Evolutionary conservation across 2,888 invertebrate genomes (phyloP).

Genomic region (Zhengitettix transpicula): DNA sequence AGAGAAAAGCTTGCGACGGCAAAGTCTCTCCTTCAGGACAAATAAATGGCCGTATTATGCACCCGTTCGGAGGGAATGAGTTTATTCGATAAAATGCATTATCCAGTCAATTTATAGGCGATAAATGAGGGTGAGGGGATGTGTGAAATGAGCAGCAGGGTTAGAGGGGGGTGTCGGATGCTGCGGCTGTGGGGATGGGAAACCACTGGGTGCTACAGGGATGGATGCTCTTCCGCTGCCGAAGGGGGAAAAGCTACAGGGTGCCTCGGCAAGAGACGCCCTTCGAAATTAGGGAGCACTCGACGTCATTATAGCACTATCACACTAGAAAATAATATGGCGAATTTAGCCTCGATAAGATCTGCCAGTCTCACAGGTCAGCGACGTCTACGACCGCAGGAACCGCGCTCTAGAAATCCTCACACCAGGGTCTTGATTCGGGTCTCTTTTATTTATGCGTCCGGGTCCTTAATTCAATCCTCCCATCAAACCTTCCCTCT

Average conservation of each 20-base stretch:
- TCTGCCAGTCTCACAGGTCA: no score
- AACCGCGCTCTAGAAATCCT: no score
- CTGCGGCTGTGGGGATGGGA: background rate
- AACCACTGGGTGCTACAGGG: background rate
- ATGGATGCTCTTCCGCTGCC: background rate
- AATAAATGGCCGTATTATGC: conserved; percentile 14
- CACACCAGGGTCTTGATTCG: no score
- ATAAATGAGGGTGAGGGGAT: conserved; percentile 8
- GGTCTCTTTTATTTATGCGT: no score
- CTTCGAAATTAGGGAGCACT: no score
- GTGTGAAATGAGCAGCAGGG: conserved; percentile 1
- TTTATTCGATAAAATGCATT: conserved; percentile 13
- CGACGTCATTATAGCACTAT: no score
- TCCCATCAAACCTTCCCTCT: no score
- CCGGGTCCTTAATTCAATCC: no score
- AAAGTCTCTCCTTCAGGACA: background rate
- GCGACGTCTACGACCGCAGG: no score
- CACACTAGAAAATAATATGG: no score
- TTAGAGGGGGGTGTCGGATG: background rate
- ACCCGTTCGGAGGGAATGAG: conserved; percentile 4
- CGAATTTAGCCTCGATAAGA: no score
- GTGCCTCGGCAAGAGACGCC: no score
- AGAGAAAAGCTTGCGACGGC: background rate
- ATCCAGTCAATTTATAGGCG: conserved; percentile 12
- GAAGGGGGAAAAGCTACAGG: background rate